Evolutionary conservation across 2,797 vertebrate genomes (phyloP), one percentile per base, ranked within the genome.

Genomic region (Petrocephalus sullivani): DNA sequence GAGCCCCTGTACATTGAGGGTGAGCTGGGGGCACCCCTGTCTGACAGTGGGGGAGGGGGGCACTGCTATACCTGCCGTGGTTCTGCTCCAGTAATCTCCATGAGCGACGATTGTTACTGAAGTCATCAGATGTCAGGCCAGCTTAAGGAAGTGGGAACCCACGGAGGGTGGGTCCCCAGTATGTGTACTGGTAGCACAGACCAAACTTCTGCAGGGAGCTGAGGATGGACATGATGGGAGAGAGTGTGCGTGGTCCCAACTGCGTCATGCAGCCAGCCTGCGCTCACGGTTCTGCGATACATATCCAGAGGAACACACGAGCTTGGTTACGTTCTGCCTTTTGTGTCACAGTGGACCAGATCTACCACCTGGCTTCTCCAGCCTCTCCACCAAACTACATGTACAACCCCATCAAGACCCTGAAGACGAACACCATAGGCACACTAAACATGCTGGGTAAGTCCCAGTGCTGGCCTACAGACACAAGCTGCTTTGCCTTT

Each of bases 351-450:
- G 98, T 99, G 94, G 98, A 99, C 91, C 98, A 99, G 94, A 99
- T 99, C 91, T 99, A 99, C 94, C 98, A 99, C 89, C 93, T 99
- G 90, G 98, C 98, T 0, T 99, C 98, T 89, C 98, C 98, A 89
- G 98, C 98, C 64, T 99, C 98, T 58, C 98, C 98, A 90, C 98
- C 98, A 9, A 99, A 99, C 94, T 99, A 99, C 93, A 99, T 99
- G 98, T 99, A 99, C 93, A 99, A 99, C 92, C 98, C 98, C 88
- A 99, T 99, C 95, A 99, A 99, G 95, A 99, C 98, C 0, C 93
- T 99, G 53, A 99, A 99, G 94, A 99, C 98, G 49, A 99, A 99
- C 92, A 99, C 98, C 4, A 99, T 99, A 8, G 98, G 98, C 85
- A 99, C 98, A 0, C 93, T 99, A 2, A 99, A 99, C 92, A 99